phyloP scores from a whole-genome alignment of 2,113 vertebrate species.

The Neomonachus schauinslandi region DNA sequence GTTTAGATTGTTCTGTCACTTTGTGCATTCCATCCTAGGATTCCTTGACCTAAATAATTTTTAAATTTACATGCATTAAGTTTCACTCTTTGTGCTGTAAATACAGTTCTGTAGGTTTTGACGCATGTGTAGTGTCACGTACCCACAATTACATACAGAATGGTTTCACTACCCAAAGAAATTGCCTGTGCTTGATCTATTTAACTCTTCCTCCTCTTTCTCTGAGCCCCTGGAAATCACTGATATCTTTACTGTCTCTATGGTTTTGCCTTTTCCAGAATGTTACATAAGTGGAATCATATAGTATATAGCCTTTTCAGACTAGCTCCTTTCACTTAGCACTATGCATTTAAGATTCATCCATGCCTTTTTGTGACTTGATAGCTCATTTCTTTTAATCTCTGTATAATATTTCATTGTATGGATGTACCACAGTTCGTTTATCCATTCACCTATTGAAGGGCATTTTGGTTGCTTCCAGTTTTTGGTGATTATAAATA shows the following conservation, averaged over 20 bases:
- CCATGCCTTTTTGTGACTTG: neutral
- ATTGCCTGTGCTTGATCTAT: neutral
- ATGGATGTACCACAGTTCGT: neutral
- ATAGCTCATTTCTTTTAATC: neutral
- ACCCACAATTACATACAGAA: neutral
- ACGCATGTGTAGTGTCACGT: neutral
- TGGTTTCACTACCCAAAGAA: slow-evolving; percentile 6
- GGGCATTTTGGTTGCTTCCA: slow-evolving; percentile 4
- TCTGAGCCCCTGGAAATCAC: neutral
- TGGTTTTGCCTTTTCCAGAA: slow-evolving; percentile 31
- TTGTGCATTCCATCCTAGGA: neutral
- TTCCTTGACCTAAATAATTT: neutral
- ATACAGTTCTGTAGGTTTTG: slow-evolving; percentile 26
- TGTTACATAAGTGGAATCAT: neutral
- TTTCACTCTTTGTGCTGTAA: neutral
- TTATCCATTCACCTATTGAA: neutral
- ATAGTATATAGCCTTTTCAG: neutral
- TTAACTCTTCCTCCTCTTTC: neutral
- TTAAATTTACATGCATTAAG: slow-evolving; percentile 11
- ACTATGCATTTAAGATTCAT: neutral
- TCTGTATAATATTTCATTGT: neutral
- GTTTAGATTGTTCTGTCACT: neutral
- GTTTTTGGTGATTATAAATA: neutral
- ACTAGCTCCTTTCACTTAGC: neutral
- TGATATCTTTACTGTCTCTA: neutral